Conservation (phyloP, 2,113 vertebrate genomes). For the Stigmatopora nigra region DNA sequence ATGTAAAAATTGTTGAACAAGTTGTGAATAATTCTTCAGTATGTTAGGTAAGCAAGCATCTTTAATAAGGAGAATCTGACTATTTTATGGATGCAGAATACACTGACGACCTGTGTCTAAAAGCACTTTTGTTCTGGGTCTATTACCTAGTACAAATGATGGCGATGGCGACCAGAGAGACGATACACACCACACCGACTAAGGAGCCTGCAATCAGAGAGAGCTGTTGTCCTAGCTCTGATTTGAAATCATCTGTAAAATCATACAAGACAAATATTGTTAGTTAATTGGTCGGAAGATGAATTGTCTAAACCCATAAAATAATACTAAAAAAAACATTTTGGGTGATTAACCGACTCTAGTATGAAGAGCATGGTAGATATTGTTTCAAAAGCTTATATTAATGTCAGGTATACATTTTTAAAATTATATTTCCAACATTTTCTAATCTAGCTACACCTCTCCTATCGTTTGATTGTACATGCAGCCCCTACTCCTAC, state of each 20-base stretch:
- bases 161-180: slow-evolving; percentile 86
- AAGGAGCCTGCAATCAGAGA: slow-evolving; percentile 87
- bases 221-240: slow-evolving; percentile 87
- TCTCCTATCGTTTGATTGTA: slow-evolving; percentile 17
- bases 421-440: slow-evolving; percentile 30
- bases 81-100: neutral
- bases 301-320: neutral
- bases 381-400: slow-evolving; percentile 16
- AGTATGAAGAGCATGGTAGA: slow-evolving; percentile 4
- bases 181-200: slow-evolving; percentile 85
- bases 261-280: slow-evolving; percentile 3
- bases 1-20: too few relatives aligned
- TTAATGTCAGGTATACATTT: slow-evolving; percentile 27
- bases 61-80: too few relatives aligned
- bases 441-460: slow-evolving; percentile 27
- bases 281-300: neutral
- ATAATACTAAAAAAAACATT: neutral
- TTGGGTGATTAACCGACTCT: neutral
- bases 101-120: neutral
- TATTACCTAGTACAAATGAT: slow-evolving; percentile 89
- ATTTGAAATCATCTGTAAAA: slow-evolving; percentile 87
- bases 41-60: too few relatives aligned
- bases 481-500: slow-evolving; percentile 12
- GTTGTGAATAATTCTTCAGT: too few relatives aligned
- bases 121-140: neutral